These are phyloP conservation scores for Caenorhabditis panamensis DNA, from an alignment of 2,888 invertebrate species.

Conservation along the genomic window DNA sequence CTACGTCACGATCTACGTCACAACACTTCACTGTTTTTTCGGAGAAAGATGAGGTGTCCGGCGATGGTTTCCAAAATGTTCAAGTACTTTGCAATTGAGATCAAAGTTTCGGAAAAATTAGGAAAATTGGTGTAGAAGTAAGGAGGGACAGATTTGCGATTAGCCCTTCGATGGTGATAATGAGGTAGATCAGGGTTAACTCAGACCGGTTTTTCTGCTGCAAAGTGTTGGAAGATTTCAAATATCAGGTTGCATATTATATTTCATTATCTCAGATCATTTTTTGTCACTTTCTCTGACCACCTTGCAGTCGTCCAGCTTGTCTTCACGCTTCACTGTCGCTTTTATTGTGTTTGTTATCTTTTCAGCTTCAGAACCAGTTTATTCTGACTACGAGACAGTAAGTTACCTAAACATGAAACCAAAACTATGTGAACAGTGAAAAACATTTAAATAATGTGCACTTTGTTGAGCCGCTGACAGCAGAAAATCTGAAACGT, in stretches of 20 bases:
- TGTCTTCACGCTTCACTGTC: not conserved
- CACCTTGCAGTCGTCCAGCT: not conserved
- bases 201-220: constrained; percentile 31
- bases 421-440: too few relatives aligned
- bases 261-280: constrained; percentile 8
- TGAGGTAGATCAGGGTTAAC: constrained; percentile 8
- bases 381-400: constrained; percentile 42
- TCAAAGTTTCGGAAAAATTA: constrained; percentile 55
- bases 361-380: constrained; percentile 17
- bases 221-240: constrained; percentile 11
- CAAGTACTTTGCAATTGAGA: constrained; percentile 56
- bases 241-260: not conserved
- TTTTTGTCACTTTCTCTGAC: constrained; percentile 10
- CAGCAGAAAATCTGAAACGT: constrained; percentile 57
- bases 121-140: constrained; percentile 16
- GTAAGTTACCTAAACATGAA: constrained; percentile 3
- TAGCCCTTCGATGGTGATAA: constrained; percentile 27
- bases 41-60: constrained; percentile 10
- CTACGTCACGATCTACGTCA: constrained; percentile 57
- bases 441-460: constrained; percentile 28
- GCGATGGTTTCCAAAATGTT: constrained; percentile 31
- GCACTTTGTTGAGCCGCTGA: constrained; percentile 50
- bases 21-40: constrained; percentile 52
- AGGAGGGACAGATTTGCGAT: not conserved
- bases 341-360: constrained; percentile 9